A percentile compares a stretch with the other conserved stretches of the same genome.
Conservation (phyloP, 2,797 vertebrate species). For the Ctenosaura bakeri region DNA sequence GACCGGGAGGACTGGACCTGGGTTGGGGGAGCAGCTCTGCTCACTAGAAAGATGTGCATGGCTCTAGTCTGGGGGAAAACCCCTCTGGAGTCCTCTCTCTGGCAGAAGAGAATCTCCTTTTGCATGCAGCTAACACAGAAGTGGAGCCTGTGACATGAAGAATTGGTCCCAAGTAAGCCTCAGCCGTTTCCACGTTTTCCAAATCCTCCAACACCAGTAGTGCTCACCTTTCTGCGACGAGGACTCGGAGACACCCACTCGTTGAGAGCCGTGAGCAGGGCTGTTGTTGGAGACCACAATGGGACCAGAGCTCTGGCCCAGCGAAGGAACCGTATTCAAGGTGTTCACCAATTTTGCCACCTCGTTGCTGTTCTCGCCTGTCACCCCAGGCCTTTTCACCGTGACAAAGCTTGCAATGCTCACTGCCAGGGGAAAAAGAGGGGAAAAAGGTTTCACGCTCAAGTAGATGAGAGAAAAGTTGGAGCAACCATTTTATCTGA, state of each 20-base stretch:
- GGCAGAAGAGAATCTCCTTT: neutral
- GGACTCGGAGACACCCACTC: slow-evolving; percentile 72
- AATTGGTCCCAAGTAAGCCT: no score
- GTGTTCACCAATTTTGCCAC: slow-evolving; percentile 83
- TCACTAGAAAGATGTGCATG: neutral
- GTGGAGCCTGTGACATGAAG: no score
- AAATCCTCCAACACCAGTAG: neutral
- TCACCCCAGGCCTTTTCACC: slow-evolving; percentile 82
- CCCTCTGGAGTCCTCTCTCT: neutral
- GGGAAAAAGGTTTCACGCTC: neutral
- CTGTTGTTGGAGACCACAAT: slow-evolving; percentile 82
- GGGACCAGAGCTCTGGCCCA: slow-evolving; percentile 81
- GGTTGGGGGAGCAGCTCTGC: neutral
- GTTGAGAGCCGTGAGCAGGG: slow-evolving; percentile 77
- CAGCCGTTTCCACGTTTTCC: no score
- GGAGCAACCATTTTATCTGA: neutral
- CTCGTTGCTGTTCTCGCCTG: slow-evolving; percentile 80
- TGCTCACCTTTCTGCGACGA: slow-evolving; percentile 72
- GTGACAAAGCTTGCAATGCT: slow-evolving; percentile 83
- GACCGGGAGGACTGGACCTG: no score
- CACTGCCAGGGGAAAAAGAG: slow-evolving; percentile 70
- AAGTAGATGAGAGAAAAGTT: neutral
- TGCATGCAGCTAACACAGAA: neutral
- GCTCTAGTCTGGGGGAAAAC: neutral
- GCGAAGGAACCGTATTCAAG: slow-evolving; percentile 80